Base-by-base conservation (phyloP, 2,797 vertebrate genomes). In the Diplodus sargus region DNA sequence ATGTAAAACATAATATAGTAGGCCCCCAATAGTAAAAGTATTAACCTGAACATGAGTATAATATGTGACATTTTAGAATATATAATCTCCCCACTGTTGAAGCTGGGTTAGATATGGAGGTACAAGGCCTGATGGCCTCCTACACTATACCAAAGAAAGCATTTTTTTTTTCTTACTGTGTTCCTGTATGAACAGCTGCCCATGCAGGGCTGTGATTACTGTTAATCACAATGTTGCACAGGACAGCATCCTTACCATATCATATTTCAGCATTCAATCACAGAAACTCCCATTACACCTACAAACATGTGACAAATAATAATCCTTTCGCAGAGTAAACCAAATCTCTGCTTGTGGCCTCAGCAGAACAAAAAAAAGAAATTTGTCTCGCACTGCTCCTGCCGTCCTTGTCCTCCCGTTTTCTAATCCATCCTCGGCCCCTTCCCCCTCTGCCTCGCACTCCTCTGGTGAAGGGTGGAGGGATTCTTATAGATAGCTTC, bases 401-500 rank as follows among this genome's bases (percentile, higher is more conserved):
- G 56, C 78, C 74, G 78, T 84, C 82, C 74, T 80, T 75, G 72
- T 80, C 47, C 76, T 88, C 76, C 64, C 58, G 49, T 67, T 69
- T 76, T 81, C 79, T 87, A 84, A 83, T 85, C 87, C 85, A 83
- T 83, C 84, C 73, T 25, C 74, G 64, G 78, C 65, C 81, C 81
- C 14, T 14, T 11, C 43, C 43, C 64, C 68, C 71, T 65, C 25
- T 22, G 16, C 74, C 82, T 83, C 62, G 18, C 78, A 75, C 67
- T 82, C 71, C 78, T 87, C 81, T 73, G 49, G 18, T 34, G 34
- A 9, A 34, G 34, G 2, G 7, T 9, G 39, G 70, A 77, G 63
- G 83, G 78, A 59, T 70, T 83, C 87, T 86, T 88, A 84, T 80
- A 84, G 91, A 91, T 88, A 68, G 89, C 89, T 88, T 66, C 70